These are phyloP conservation scores for Augiades crinisus DNA, from an alignment of 2,888 invertebrate species.

Conservation along the genomic window DNA sequence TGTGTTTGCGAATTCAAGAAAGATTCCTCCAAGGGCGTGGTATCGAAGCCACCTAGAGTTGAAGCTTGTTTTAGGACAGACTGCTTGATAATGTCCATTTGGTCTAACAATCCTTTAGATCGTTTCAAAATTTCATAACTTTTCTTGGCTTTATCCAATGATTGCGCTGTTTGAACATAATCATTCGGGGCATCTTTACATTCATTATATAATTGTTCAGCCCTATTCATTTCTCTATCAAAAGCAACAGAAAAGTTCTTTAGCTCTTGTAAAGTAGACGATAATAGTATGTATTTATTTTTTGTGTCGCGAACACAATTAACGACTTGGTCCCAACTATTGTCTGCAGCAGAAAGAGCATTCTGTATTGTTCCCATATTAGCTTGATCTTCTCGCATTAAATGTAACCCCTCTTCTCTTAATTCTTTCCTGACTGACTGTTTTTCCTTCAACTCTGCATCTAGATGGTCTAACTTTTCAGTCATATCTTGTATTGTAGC, in stretches of 20 bases:
- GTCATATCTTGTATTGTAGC: constrained; percentile 72
- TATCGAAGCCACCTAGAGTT: constrained; percentile 84
- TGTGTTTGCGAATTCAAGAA: constrained; percentile 83
- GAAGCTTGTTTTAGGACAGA: constrained; percentile 86
- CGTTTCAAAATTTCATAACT: constrained; percentile 88
- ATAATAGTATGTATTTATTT: constrained; percentile 86
- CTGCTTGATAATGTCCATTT: constrained; percentile 88
- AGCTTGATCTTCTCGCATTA: constrained; percentile 91
- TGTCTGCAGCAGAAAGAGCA: constrained; percentile 88
- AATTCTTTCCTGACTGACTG: constrained; percentile 85
- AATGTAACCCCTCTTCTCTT: constrained; percentile 88
- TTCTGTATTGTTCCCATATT: constrained; percentile 91
- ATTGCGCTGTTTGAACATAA: constrained; percentile 85
- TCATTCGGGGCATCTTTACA: constrained; percentile 86
- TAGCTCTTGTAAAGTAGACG: constrained; percentile 88
- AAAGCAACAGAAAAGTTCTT: constrained; percentile 87
- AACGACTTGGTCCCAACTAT: constrained; percentile 90
- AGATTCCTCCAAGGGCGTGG: constrained; percentile 80
- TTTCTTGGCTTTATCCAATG: constrained; percentile 88
- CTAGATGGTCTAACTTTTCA: constrained; percentile 76
- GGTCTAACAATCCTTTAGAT: constrained; percentile 88
- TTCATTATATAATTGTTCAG: constrained; percentile 83
- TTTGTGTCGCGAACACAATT: constrained; percentile 88
- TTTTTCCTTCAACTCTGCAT: constrained; percentile 81
- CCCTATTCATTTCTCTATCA: constrained; percentile 85